Percentiles rank a stretch among this genome's conserved stretches.
Conservation (phyloP, 1,140 invertebrate genomes). For the Phymastichus coffea region DNA sequence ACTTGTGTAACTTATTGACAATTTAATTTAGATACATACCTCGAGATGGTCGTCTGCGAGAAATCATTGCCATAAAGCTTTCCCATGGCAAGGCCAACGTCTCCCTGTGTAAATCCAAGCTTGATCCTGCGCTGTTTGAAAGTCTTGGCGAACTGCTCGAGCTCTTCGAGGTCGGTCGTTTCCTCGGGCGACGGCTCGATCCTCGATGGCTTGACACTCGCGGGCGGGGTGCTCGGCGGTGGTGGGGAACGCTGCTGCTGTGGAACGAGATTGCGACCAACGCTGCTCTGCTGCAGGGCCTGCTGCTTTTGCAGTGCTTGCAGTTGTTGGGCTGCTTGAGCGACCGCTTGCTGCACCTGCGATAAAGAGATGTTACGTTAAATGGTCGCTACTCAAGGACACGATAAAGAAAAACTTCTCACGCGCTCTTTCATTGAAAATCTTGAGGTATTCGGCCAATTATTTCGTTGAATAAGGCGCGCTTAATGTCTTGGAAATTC, state of each 20-base stretch:
- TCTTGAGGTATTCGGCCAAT: neutral
- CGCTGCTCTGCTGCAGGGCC: conserved; percentile 41
- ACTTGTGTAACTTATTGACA: neutral
- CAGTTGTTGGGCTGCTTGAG: conserved; percentile 43
- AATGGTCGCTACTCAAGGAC: neutral
- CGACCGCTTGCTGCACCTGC: conserved; percentile 72
- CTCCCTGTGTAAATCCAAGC: conserved; percentile 96
- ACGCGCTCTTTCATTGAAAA: neutral
- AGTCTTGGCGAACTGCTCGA: conserved; percentile 95
- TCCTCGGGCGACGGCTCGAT: conserved; percentile 84
- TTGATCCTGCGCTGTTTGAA: conserved; percentile 96
- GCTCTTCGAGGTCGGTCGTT: conserved; percentile 91
- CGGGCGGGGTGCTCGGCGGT: conserved; percentile 50
- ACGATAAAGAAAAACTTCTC: neutral
- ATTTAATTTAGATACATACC: conserved; percentile 37
- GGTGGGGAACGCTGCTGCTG: conserved; percentile 56
- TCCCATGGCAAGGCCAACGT: conserved; percentile 97
- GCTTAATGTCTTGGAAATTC: too few relatives aligned
- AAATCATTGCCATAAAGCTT: conserved; percentile 99
- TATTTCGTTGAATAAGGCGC: too few relatives aligned
- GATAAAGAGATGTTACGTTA: conserved; percentile 24
- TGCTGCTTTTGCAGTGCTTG: neutral
- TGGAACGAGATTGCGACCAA: conserved; percentile 42
- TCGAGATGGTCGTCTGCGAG: conserved; percentile 97
- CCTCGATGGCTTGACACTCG: conserved; percentile 57